Percentiles rank a stretch among this genome's conserved stretches.
phyloP scores from a whole-genome alignment of 2,797 vertebrate species.

The Danio kyathit region DNA sequence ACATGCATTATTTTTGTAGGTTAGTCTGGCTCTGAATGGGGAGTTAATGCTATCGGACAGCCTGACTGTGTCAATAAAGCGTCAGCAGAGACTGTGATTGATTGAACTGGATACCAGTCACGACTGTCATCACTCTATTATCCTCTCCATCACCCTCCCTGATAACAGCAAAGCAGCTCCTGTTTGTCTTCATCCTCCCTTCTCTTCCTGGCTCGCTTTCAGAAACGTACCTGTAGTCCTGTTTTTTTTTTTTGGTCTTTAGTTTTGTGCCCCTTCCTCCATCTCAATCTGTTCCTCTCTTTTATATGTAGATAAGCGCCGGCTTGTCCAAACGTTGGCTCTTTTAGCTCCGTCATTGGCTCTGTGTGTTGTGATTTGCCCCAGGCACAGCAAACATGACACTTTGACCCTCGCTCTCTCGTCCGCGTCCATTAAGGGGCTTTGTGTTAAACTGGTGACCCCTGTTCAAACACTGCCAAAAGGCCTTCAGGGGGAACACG shows the following conservation, averaged over 20 bases:
- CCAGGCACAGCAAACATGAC: constrained; percentile 82
- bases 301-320: constrained; percentile 48
- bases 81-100: constrained; percentile 54
- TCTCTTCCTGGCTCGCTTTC: constrained; percentile 26
- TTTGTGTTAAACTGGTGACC: constrained; percentile 66
- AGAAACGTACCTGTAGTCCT: constrained; percentile 22
- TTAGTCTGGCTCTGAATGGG: constrained; percentile 33
- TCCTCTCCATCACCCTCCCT: constrained; percentile 40
- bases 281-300: constrained; percentile 23
- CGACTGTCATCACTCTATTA: constrained; percentile 58
- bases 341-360: constrained; percentile 62
- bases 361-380: constrained; percentile 75
- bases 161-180: constrained; percentile 46
- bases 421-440: constrained; percentile 72
- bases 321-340: constrained; percentile 63
- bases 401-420: constrained; percentile 73
- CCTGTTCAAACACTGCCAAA: constrained; percentile 56
- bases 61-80: constrained; percentile 52
- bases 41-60: constrained; percentile 31
- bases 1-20: constrained; percentile 38
- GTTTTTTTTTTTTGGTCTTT: constrained; percentile 18
- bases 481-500: constrained; percentile 45
- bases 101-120: constrained; percentile 57
- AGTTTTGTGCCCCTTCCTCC: constrained; percentile 4
- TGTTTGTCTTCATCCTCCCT: constrained; percentile 42